phyloP scores from a whole-genome alignment of 2,797 vertebrate species.

The Enoplosus armatus region DNA sequence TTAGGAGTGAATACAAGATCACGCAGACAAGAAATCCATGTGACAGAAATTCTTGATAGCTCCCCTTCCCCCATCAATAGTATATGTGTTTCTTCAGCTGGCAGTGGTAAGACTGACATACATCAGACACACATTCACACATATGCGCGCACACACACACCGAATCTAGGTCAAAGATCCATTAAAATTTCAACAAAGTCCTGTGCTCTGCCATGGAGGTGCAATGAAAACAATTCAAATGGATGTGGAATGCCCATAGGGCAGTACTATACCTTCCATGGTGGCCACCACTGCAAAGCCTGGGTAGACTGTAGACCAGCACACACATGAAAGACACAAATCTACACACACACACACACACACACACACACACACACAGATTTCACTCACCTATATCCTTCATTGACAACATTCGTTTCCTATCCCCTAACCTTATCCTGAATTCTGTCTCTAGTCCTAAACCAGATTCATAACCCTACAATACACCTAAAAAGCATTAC shows the following conservation, averaged over 20 bases:
- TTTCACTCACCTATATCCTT: background rate
- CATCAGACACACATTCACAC: conserved; percentile 55
- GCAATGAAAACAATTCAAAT: conserved; percentile 77
- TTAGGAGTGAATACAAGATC: conserved; percentile 51
- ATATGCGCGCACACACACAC: conserved; percentile 16
- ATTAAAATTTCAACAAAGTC: conserved; percentile 87
- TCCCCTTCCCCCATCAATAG: conserved; percentile 49
- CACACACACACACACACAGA: conserved; percentile 1
- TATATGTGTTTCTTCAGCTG: conserved; percentile 70
- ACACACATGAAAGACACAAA: conserved; percentile 3
- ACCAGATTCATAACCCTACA: background rate
- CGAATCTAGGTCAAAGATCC: conserved; percentile 86
- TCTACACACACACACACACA: background rate
- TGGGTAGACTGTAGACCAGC: conserved; percentile 26
- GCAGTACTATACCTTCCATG: conserved; percentile 52
- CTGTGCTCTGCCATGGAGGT: conserved; percentile 74
- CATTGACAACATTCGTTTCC: background rate
- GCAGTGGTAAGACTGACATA: conserved; percentile 80
- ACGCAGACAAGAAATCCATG: conserved; percentile 55
- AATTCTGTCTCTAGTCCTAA: background rate
- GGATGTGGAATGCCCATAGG: conserved; percentile 62
- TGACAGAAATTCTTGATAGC: conserved; percentile 67
- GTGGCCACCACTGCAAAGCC: conserved; percentile 63
- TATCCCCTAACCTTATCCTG: background rate
- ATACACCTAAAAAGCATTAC: background rate